Percentiles rank a stretch among this genome's conserved stretches.
Conservation (phyloP, 2,113 vertebrate species). For the Hippolais icterina region DNA sequence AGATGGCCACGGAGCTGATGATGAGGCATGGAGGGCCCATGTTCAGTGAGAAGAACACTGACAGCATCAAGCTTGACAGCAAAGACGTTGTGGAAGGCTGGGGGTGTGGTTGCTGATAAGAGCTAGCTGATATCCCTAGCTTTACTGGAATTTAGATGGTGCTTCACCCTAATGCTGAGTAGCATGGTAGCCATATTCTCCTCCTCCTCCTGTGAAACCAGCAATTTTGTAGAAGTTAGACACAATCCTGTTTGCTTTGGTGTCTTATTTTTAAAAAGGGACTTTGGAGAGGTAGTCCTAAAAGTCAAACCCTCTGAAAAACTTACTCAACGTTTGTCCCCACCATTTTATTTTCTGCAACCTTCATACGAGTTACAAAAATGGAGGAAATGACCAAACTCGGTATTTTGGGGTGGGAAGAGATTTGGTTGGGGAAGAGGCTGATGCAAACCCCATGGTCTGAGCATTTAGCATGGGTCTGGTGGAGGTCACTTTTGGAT, state of each 20-base stretch:
- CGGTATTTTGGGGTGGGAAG: background rate
- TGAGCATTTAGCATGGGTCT: background rate
- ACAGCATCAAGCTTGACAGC: slow-evolving; percentile 88
- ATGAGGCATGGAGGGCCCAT: slow-evolving; percentile 84
- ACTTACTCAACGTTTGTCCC: background rate
- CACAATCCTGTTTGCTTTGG: slow-evolving; percentile 50
- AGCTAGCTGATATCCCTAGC: slow-evolving; percentile 3
- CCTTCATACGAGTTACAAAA: background rate
- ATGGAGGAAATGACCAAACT: background rate
- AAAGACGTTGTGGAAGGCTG: slow-evolving; percentile 81
- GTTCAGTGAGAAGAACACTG: slow-evolving; percentile 81
- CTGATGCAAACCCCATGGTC: background rate
- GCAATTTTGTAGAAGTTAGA: slow-evolving; percentile 64
- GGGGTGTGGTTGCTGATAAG: slow-evolving; percentile 84
- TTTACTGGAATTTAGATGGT: slow-evolving; percentile 61
- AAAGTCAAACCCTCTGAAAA: slow-evolving; percentile 14
- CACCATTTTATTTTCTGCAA: slow-evolving; percentile 6
- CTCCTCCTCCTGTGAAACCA: slow-evolving; percentile 59
- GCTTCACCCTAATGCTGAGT: slow-evolving; percentile 56
- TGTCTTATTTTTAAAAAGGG: slow-evolving; percentile 53
- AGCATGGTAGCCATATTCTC: slow-evolving; percentile 55
- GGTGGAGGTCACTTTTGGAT: background rate
- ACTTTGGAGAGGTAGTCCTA: slow-evolving; percentile 18
- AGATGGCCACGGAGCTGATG: slow-evolving; percentile 86
- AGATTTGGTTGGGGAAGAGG: background rate